phyloP scores from a whole-genome alignment of 1,140 invertebrate genomes.

The Lucilia sericata region DNA sequence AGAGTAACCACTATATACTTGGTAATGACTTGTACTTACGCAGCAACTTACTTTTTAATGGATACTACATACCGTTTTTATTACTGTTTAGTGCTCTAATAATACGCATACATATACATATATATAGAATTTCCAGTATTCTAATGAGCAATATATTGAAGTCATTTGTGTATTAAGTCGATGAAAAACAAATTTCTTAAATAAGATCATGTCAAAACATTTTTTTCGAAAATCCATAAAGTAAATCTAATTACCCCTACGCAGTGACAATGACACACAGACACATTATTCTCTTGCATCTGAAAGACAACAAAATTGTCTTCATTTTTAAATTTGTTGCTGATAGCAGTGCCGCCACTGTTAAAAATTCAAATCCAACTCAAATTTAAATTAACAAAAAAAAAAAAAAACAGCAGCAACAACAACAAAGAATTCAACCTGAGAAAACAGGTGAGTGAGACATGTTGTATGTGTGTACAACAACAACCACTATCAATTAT shows the following conservation, averaged over 20 bases:
- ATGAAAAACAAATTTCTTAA: too few relatives aligned
- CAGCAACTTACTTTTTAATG: too few relatives aligned
- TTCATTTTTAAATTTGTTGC: slow-evolving; percentile 9
- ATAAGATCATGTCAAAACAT: not conserved
- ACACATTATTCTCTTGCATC: not conserved
- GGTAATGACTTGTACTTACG: too few relatives aligned
- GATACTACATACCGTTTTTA: too few relatives aligned
- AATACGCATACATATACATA: too few relatives aligned
- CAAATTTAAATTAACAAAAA: not conserved
- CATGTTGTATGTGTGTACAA: not conserved
- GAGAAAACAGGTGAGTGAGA: slow-evolving; percentile 39
- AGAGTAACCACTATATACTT: too few relatives aligned
- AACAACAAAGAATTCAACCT: not conserved
- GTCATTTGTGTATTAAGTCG: too few relatives aligned
- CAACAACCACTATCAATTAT: not conserved
- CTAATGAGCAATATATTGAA: too few relatives aligned
- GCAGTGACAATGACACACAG: not conserved
- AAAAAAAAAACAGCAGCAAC: not conserved
- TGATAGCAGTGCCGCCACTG: slow-evolving; percentile 38
- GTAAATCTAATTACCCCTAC: slow-evolving; percentile 33
- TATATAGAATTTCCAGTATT: too few relatives aligned
- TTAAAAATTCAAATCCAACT: not conserved
- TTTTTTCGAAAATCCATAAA: not conserved
- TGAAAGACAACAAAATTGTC: not conserved
- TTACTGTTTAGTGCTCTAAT: too few relatives aligned